Conservation (phyloP, 2,797 vertebrate genomes). For the Coregonus suidteri region DNA sequence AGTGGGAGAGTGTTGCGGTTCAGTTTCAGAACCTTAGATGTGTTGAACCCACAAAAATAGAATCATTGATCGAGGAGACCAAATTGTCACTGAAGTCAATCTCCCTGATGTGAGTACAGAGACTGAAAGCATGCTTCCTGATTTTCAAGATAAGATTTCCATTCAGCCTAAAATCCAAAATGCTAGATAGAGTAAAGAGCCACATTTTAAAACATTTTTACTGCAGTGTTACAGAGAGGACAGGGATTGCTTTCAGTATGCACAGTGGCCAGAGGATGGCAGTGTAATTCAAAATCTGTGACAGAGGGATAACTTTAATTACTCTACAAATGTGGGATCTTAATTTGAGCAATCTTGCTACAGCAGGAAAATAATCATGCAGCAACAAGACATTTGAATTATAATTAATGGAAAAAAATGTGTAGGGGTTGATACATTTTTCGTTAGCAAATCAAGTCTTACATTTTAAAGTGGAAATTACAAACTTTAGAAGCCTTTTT, state of each 20-base stretch:
- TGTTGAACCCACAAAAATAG: conserved; percentile 13
- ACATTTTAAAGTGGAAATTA: too few relatives aligned
- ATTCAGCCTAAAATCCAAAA: neutral
- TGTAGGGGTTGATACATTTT: too few relatives aligned
- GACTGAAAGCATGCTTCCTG: conserved; percentile 8
- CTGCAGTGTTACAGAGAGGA: neutral
- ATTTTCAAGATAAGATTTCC: conserved; percentile 20
- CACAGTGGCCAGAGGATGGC: neutral
- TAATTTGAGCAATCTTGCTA: too few relatives aligned
- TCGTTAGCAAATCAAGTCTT: too few relatives aligned
- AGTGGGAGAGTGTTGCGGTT: conserved; percentile 25
- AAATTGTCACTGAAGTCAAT: conserved; percentile 22
- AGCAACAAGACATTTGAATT: too few relatives aligned
- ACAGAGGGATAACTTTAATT: neutral
- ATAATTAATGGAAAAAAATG: too few relatives aligned
- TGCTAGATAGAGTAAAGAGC: too few relatives aligned
- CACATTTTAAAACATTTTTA: neutral
- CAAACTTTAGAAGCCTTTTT: too few relatives aligned
- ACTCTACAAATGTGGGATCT: too few relatives aligned
- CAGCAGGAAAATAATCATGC: too few relatives aligned
- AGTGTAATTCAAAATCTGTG: neutral
- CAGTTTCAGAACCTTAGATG: conserved; percentile 22
- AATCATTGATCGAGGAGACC: conserved; percentile 19
- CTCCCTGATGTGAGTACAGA: conserved; percentile 5
- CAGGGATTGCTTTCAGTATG: neutral